These are phyloP conservation scores for Lacanobia wlatinum DNA, from an alignment of 2,888 invertebrate genomes.

Conservation along the genomic window DNA sequence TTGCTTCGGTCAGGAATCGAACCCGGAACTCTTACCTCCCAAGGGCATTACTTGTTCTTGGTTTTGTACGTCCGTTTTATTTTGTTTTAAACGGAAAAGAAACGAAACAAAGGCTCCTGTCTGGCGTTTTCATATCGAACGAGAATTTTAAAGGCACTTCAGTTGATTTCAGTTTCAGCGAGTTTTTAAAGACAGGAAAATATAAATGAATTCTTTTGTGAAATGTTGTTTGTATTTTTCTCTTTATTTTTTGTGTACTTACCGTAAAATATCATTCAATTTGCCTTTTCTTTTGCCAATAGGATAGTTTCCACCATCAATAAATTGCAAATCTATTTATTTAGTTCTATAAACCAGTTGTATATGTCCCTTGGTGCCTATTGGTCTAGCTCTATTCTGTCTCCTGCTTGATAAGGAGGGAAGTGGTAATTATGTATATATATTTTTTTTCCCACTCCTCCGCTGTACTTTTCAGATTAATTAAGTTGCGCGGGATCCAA, in stretches of 20 bases:
- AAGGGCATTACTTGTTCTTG: conserved; percentile 63
- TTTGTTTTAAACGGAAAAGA: conserved; percentile 63
- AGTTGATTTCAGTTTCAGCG: conserved; percentile 32
- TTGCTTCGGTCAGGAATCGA: conserved; percentile 70
- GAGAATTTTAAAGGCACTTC: conserved; percentile 29
- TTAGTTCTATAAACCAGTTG: no score
- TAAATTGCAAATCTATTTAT: no score
- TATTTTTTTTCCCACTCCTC: no score
- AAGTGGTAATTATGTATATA: no score
- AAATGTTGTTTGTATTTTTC: conserved; percentile 6
- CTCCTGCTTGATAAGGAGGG: no score
- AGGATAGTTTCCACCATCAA: no score
- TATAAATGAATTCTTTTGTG: conserved; percentile 21
- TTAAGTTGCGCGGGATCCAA: no score
- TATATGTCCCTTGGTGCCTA: no score
- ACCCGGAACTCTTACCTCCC: conserved; percentile 67
- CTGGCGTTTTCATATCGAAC: conserved; percentile 42
- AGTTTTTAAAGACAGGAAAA: conserved; percentile 15
- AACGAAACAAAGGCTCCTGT: conserved; percentile 55
- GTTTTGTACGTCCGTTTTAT: conserved; percentile 63
- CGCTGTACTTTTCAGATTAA: no score
- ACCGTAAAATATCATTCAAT: no score
- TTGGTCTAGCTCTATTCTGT: no score
- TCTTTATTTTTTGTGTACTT: neutral
- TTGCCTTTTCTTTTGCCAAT: no score